phyloP scores from a whole-genome alignment of 2,888 invertebrate genomes.

The Parascotia fuliginaria region DNA sequence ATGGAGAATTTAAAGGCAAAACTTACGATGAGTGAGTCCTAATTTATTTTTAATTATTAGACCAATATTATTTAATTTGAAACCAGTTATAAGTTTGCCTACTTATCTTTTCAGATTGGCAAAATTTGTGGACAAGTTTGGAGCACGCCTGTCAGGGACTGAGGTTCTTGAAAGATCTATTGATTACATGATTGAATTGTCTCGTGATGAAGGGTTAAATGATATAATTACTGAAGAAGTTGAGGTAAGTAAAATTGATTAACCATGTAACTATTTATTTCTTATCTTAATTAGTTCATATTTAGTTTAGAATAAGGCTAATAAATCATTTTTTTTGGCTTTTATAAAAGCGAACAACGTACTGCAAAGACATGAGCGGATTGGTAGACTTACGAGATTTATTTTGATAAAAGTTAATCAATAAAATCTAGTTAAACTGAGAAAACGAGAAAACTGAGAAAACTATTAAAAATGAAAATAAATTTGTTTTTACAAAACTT shows the following conservation, averaged over 20 bases:
- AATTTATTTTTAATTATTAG: neutral
- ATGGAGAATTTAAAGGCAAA: conserved; percentile 83
- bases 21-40: conserved; percentile 83
- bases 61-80: neutral
- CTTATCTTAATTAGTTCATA: too few relatives aligned
- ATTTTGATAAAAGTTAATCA: too few relatives aligned
- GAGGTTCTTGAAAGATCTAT: conserved; percentile 88
- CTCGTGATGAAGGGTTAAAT: conserved; percentile 60
- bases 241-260: conserved; percentile 52
- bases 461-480: too few relatives aligned
- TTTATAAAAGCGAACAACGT: too few relatives aligned
- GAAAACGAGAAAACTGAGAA: too few relatives aligned
- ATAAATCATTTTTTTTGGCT: too few relatives aligned
- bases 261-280: too few relatives aligned
- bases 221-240: conserved; percentile 91
- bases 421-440: too few relatives aligned
- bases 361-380: too few relatives aligned
- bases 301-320: too few relatives aligned
- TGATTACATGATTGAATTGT: conserved; percentile 86
- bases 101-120: conserved; percentile 58
- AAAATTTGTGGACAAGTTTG: conserved; percentile 85
- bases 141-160: conserved; percentile 87
- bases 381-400: too few relatives aligned
- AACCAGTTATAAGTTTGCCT: neutral
- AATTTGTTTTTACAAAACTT: too few relatives aligned